These are phyloP conservation scores for Sthenelais limicola DNA, from an alignment of 2,888 invertebrate genomes.

Conservation along the genomic window DNA sequence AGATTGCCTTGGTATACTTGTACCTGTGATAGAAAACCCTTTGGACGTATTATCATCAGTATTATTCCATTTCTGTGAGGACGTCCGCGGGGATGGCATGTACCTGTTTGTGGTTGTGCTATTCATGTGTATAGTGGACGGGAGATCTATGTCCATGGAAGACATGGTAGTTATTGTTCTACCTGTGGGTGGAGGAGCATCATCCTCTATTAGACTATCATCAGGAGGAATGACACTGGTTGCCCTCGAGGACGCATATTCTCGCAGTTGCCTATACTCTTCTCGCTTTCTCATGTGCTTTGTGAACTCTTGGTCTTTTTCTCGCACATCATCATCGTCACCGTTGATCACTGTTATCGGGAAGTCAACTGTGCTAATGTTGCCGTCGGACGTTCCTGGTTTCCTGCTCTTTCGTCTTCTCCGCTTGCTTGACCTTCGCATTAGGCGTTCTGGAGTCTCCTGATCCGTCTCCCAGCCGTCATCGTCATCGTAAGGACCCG, in stretches of 20 bases:
- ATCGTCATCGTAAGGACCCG: constrained; percentile 4
- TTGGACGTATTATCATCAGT: not conserved
- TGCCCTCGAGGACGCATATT: constrained; percentile 7
- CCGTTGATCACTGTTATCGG: not conserved
- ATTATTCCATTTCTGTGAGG: not conserved
- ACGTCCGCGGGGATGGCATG: not conserved
- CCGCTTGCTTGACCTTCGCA: no score
- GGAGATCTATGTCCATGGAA: constrained; percentile 14
- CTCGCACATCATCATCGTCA: no score
- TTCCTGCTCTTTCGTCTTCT: constrained; percentile 3
- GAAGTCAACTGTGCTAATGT: no score
- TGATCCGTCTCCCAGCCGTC: constrained; percentile 32
- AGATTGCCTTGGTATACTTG: not conserved
- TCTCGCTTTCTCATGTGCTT: constrained; percentile 1
- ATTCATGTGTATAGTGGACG: no score
- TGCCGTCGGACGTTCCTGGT: no score
- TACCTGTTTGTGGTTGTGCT: no score
- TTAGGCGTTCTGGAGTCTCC: not conserved
- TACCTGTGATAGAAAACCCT: not conserved
- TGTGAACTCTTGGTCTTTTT: no score
- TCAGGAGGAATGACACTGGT: constrained; percentile 9
- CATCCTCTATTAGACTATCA: not conserved
- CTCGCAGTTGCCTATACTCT: not conserved
- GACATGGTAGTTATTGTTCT: not conserved
- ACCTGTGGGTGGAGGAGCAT: not conserved